These are phyloP conservation scores for Actinemys pallida DNA, from an alignment of 2,113 vertebrate genomes.

Conservation along the genomic window DNA sequence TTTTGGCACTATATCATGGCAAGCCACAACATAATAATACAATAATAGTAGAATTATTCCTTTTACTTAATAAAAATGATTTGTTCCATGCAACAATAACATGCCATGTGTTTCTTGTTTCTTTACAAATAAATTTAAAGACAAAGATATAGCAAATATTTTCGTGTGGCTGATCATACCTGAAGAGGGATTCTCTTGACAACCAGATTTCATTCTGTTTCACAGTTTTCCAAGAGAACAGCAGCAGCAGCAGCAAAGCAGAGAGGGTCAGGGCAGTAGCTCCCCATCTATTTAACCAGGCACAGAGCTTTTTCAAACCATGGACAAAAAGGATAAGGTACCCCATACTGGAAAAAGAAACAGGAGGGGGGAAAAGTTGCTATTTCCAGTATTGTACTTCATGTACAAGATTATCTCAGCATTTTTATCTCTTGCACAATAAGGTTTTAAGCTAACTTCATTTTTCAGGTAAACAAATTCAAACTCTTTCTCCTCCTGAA, in stretches of 20 bases:
- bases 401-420: neutral
- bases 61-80: neutral
- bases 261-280: conserved; percentile 80
- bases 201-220: conserved; percentile 96
- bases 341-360: conserved; percentile 87
- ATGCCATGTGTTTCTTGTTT: neutral
- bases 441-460: neutral
- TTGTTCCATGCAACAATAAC: neutral
- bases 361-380: neutral
- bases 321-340: conserved; percentile 96
- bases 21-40: neutral
- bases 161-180: conserved; percentile 72
- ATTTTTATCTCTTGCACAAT: neutral
- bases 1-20: neutral
- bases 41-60: neutral
- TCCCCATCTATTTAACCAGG: conserved; percentile 84
- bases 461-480: conserved; percentile 17
- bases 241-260: conserved; percentile 87
- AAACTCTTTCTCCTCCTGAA: neutral
- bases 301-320: conserved; percentile 87
- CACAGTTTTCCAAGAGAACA: conserved; percentile 95
- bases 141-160: neutral
- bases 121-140: neutral
- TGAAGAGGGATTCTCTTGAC: conserved; percentile 95
- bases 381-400: neutral